These are phyloP conservation scores for Macrotus californicus DNA, from an alignment of 2,113 vertebrate genomes.

Conservation along the genomic window DNA sequence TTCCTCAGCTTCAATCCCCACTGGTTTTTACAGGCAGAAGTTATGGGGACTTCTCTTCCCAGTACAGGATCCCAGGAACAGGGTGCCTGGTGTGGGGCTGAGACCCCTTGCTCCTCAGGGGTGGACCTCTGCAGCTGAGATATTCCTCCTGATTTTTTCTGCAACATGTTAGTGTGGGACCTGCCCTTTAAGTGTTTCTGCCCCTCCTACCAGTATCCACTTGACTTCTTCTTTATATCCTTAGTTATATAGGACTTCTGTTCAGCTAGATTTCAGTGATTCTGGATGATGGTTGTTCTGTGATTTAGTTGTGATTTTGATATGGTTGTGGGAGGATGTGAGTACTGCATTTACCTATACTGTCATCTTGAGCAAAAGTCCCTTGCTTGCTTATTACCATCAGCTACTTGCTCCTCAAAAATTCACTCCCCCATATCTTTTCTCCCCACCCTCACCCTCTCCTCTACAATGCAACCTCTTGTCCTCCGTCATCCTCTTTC, in stretches of 20 bases:
- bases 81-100: neutral
- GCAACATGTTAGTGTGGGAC: neutral
- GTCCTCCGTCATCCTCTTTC: neutral
- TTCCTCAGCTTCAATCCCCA: neutral
- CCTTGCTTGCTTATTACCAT: neutral
- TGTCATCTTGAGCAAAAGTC: neutral
- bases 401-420: neutral
- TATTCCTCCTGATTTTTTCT: neutral
- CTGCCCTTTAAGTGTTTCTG: neutral
- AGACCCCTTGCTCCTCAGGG: neutral
- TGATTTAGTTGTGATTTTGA: neutral
- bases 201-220: neutral
- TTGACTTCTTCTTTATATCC: neutral
- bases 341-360: neutral
- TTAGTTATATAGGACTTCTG: neutral
- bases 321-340: neutral
- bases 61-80: neutral
- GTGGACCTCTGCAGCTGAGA: neutral
- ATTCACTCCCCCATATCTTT: neutral
- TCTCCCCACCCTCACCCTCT: neutral
- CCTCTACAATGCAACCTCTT: neutral
- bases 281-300: neutral
- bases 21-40: neutral
- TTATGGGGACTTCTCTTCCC: neutral
- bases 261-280: neutral